Conservation (phyloP, 2,113 vertebrate genomes). For the Zapus hudsonius region DNA sequence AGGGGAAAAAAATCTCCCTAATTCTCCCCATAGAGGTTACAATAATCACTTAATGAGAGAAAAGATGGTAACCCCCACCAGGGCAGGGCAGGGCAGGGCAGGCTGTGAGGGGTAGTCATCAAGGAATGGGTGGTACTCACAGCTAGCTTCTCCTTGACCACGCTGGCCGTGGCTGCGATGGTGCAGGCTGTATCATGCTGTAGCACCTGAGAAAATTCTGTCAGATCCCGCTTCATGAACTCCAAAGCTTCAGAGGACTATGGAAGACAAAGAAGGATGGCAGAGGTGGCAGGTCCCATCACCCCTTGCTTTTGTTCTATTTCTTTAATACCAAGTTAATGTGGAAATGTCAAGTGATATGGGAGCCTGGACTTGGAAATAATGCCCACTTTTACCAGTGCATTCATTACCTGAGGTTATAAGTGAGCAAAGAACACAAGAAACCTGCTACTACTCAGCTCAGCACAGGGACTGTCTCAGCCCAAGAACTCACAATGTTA, state of each 20-base stretch:
- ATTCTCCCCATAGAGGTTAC: background rate
- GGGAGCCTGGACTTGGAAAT: slow-evolving; percentile 14
- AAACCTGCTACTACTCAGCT: background rate
- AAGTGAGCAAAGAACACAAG: background rate
- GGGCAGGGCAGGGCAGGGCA: background rate
- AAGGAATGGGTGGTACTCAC: slow-evolving; percentile 85
- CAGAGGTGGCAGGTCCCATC: background rate
- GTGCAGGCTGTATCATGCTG: slow-evolving; percentile 99
- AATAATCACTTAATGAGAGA: background rate
- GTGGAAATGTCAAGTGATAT: background rate
- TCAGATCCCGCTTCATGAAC: slow-evolving; percentile 97
- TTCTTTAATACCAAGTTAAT: background rate
- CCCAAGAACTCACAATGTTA: background rate
- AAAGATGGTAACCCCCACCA: background rate
- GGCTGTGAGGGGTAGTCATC: background rate
- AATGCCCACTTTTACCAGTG: background rate
- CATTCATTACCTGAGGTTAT: background rate
- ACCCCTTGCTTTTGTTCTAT: background rate
- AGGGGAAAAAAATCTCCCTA: background rate
- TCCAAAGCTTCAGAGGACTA: slow-evolving; percentile 97
- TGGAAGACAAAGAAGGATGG: background rate
- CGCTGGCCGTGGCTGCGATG: slow-evolving; percentile 95
- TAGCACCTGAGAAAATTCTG: slow-evolving; percentile 96
- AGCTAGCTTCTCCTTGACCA: slow-evolving; percentile 95
- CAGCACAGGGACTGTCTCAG: background rate